Conservation (phyloP, 2,797 vertebrate genomes). For the Halcyon leucocephala region DNA sequence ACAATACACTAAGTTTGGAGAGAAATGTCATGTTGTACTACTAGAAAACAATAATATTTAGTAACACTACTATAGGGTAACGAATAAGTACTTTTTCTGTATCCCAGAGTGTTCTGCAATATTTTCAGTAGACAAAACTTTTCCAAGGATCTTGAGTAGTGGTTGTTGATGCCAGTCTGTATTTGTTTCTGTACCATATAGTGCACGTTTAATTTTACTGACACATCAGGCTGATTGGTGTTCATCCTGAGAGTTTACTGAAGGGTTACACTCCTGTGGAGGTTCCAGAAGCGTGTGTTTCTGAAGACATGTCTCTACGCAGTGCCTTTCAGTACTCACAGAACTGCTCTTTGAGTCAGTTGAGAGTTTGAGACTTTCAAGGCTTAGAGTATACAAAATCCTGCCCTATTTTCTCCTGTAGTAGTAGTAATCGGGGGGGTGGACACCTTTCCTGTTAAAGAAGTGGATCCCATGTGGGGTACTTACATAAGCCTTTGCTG, state of each 20-base stretch:
- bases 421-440: not conserved
- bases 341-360: rapidly evolving
- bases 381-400: not conserved
- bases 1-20: not conserved
- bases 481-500: constrained; percentile 89
- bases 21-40: not conserved
- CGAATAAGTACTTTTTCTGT: not conserved
- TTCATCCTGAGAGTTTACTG: not conserved
- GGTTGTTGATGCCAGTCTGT: not conserved
- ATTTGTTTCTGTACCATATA: not conserved
- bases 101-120: not conserved
- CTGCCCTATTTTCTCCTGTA: not conserved
- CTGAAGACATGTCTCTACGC: not conserved
- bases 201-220: not conserved
- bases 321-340: not conserved
- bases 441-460: not conserved
- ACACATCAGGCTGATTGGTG: not conserved
- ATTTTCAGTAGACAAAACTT: not conserved
- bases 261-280: not conserved
- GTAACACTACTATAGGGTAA: not conserved
- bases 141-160: not conserved
- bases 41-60: not conserved
- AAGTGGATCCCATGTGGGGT: not conserved
- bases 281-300: not conserved
- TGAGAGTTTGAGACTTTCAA: not conserved